These are phyloP conservation scores for Pampus argenteus DNA, from an alignment of 2,797 vertebrate genomes.

Conservation along the genomic window DNA sequence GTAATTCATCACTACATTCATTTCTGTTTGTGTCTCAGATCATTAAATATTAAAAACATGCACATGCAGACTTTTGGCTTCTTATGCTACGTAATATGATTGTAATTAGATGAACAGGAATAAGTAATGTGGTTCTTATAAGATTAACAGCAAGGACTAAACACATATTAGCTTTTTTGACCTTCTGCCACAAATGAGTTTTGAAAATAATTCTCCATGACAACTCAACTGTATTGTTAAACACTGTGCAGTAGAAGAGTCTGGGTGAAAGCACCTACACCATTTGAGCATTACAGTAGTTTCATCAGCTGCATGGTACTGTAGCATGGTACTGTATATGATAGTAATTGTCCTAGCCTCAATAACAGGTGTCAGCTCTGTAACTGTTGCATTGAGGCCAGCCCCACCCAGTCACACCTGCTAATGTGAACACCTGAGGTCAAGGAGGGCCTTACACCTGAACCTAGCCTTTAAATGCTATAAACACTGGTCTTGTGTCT, in stretches of 20 bases:
- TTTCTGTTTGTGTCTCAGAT: conserved; percentile 67
- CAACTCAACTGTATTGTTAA: conserved; percentile 16
- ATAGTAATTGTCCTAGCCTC: conserved; percentile 51
- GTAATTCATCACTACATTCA: conserved; percentile 61
- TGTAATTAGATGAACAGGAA: conserved; percentile 55
- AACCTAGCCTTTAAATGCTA: conserved; percentile 60
- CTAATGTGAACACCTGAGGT: conserved; percentile 73
- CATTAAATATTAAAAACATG: conserved; percentile 62
- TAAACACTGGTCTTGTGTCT: conserved; percentile 74
- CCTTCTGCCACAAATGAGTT: conserved; percentile 30
- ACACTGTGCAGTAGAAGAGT: neutral
- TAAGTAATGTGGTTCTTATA: conserved; percentile 46
- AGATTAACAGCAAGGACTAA: conserved; percentile 49
- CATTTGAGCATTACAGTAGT: conserved; percentile 12
- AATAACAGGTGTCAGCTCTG: conserved; percentile 71
- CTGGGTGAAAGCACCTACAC: conserved; percentile 6
- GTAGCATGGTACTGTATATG: conserved; percentile 21
- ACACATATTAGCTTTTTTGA: conserved; percentile 38
- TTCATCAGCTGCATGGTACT: conserved; percentile 34
- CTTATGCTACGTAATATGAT: conserved; percentile 60
- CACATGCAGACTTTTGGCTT: conserved; percentile 32
- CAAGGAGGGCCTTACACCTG: conserved; percentile 50
- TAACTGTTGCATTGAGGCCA: conserved; percentile 47
- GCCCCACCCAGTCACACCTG: conserved; percentile 76
- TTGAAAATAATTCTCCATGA: conserved; percentile 38